phyloP scores from a whole-genome alignment of 2,888 invertebrate species.

The Amphimallon solstitiale region DNA sequence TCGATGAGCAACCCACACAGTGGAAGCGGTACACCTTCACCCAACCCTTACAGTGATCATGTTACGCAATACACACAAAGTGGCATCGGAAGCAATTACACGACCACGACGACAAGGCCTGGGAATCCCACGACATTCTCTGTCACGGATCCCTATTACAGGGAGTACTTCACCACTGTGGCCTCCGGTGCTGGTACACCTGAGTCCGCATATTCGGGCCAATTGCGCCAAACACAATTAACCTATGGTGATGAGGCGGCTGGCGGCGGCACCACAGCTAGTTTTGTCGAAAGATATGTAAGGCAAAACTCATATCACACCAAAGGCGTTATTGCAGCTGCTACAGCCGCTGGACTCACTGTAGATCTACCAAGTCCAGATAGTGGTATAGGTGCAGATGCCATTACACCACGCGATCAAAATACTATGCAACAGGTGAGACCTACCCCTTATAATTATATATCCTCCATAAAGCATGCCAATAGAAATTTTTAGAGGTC shows the following conservation, averaged over 20 bases:
- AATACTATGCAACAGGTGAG: constrained; percentile 90
- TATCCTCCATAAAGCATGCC: not conserved
- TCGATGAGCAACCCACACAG: constrained; percentile 65
- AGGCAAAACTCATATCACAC: constrained; percentile 74
- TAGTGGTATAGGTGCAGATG: constrained; percentile 94
- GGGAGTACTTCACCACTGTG: constrained; percentile 78
- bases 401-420: constrained; percentile 91
- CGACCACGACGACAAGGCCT: constrained; percentile 58
- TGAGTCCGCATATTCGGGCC: constrained; percentile 64
- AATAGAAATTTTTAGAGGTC: too few relatives aligned
- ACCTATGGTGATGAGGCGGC: constrained; percentile 67
- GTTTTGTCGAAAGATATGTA: constrained; percentile 76
- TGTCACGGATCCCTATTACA: constrained; percentile 78
- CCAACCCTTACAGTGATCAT: constrained; percentile 68
- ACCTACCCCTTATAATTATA: constrained; percentile 49
- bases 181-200: constrained; percentile 68
- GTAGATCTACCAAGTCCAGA: constrained; percentile 96
- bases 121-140: constrained; percentile 70
- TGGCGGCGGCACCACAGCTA: constrained; percentile 69
- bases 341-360: constrained; percentile 82
- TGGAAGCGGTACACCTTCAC: constrained; percentile 71
- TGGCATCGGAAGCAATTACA: constrained; percentile 63
- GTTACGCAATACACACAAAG: constrained; percentile 59
- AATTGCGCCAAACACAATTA: constrained; percentile 65
- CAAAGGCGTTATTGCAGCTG: constrained; percentile 78